Percentiles rank a stretch among this genome's conserved stretches.
Evolutionary conservation across 2,113 vertebrate genomes (phyloP).

Genomic region (Triplophysa tibetana): DNA sequence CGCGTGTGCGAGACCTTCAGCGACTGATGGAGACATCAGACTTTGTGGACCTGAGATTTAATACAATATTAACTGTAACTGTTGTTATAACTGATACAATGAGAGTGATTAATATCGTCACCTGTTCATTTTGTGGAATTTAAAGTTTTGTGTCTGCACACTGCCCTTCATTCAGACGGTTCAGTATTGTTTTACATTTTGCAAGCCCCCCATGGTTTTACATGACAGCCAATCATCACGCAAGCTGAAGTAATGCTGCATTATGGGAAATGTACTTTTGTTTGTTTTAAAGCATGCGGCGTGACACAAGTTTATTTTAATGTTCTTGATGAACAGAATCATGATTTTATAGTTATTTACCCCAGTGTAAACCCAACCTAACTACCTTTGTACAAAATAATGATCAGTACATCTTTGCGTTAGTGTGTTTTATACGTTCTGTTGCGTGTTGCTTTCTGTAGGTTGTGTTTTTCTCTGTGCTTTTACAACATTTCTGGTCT

Average conservation of each 20-base stretch:
- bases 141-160: background rate
- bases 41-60: conserved; percentile 3
- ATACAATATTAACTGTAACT: conserved; percentile 23
- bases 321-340: conserved; percentile 51
- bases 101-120: background rate
- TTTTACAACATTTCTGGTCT: background rate
- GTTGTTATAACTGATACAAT: conserved; percentile 16
- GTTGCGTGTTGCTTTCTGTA: conserved; percentile 51
- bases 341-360: conserved; percentile 49
- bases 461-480: background rate
- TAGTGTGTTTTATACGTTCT: conserved; percentile 50
- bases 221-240: conserved; percentile 46
- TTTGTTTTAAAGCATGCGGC: background rate
- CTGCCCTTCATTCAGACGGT: conserved; percentile 11
- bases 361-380: background rate
- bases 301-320: conserved; percentile 6
- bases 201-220: conserved; percentile 58
- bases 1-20: background rate
- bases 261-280: conserved; percentile 31
- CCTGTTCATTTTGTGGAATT: too few species aligned
- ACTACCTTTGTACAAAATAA: too few species aligned
- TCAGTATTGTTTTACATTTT: conserved; percentile 52
- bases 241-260: conserved; percentile 58
- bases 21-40: background rate
- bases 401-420: background rate